Evolutionary conservation across 2,888 invertebrate genomes (phyloP).

Genomic region (Plagodis pulveraria): DNA sequence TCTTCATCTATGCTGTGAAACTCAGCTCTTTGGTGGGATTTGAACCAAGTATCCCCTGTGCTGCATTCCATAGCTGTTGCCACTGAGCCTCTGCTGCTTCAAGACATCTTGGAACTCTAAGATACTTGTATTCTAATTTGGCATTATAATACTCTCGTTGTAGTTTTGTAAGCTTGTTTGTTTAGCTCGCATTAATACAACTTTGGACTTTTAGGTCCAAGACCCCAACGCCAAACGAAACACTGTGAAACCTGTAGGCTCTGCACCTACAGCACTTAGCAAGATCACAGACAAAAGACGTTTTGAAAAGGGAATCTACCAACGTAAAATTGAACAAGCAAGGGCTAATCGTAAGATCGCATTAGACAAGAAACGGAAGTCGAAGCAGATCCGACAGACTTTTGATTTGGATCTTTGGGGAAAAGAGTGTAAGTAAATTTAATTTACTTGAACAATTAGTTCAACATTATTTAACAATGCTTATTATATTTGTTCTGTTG

Average conservation of each 20-base stretch:
- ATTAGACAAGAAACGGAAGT: slow-evolving; percentile 64
- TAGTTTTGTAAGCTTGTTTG: no score
- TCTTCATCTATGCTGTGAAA: no score
- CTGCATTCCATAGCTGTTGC: no score
- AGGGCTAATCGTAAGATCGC: slow-evolving; percentile 74
- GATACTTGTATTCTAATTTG: no score
- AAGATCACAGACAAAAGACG: slow-evolving; percentile 76
- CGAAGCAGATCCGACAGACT: slow-evolving; percentile 75
- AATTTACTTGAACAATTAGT: background rate
- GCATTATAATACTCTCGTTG: no score
- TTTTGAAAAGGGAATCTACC: slow-evolving; percentile 75
- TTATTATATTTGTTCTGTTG: no score
- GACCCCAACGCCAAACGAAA: slow-evolving; percentile 88
- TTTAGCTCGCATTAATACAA: no score
- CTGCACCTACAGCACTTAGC: slow-evolving; percentile 70
- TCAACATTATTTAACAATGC: background rate
- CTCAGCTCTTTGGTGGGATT: no score
- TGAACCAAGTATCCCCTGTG: no score
- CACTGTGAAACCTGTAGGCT: slow-evolving; percentile 66
- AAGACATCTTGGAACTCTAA: no score
- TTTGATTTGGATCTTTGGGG: slow-evolving; percentile 88
- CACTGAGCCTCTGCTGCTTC: no score
- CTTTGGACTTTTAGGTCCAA: slow-evolving; percentile 73
- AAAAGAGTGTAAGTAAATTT: slow-evolving; percentile 74
- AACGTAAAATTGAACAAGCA: slow-evolving; percentile 78